These are phyloP conservation scores for Danio choprae DNA, from an alignment of 2,797 vertebrate genomes.

Conservation along the genomic window DNA sequence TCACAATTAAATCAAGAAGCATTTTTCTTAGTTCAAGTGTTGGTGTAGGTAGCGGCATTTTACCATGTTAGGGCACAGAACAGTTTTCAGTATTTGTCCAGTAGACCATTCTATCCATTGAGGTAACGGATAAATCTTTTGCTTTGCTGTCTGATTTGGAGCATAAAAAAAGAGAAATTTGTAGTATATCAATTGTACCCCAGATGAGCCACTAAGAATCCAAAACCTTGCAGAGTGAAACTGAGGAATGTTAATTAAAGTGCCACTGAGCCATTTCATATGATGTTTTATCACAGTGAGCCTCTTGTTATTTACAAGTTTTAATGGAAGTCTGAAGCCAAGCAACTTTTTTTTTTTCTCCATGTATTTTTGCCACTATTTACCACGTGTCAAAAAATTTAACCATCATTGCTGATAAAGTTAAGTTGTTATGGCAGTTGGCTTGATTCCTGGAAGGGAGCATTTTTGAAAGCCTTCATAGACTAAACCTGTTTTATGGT, in stretches of 20 bases:
- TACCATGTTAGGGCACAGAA: not conserved
- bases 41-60: slow-evolving; percentile 1
- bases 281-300: slow-evolving; percentile 26
- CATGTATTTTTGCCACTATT: slow-evolving; percentile 15
- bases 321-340: slow-evolving; percentile 10
- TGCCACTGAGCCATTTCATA: slow-evolving; percentile 37
- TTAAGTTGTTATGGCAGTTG: not conserved
- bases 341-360: slow-evolving; percentile 9
- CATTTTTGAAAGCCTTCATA: not conserved
- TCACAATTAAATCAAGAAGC: not conserved
- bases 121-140: not conserved
- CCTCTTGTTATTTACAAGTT: slow-evolving; percentile 16
- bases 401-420: not conserved
- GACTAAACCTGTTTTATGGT: slow-evolving; percentile 43
- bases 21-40: not conserved
- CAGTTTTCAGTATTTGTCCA: not conserved
- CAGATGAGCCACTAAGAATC: slow-evolving; percentile 23
- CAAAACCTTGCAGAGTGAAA: slow-evolving; percentile 9
- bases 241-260: slow-evolving; percentile 40
- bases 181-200: not conserved
- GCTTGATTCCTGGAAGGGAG: slow-evolving; percentile 38
- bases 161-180: not conserved
- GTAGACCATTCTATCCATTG: not conserved
- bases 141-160: not conserved
- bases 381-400: slow-evolving; percentile 24